These are phyloP conservation scores for Pomatostomus ruficeps DNA, from an alignment of 2,113 vertebrate genomes.

Conservation along the genomic window DNA sequence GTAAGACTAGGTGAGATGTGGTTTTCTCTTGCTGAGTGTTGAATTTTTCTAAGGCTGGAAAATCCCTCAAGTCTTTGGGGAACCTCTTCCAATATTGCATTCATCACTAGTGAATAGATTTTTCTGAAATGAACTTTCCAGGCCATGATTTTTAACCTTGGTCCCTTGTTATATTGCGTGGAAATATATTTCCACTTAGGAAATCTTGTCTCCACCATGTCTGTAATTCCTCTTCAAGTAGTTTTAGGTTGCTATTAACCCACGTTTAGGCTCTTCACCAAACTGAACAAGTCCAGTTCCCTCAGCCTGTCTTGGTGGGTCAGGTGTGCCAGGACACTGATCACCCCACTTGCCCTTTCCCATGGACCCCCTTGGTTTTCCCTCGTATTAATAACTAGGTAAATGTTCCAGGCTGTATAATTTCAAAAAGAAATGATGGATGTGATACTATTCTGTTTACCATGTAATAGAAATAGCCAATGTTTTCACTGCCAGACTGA, in stretches of 20 bases:
- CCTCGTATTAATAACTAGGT: neutral
- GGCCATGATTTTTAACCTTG: neutral
- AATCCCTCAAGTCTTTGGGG: neutral
- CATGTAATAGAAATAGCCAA: conserved; percentile 70
- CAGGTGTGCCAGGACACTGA: neutral
- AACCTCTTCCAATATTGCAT: neutral
- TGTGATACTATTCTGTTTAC: neutral
- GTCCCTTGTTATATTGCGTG: accelerated
- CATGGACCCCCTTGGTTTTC: neutral
- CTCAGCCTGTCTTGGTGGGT: neutral
- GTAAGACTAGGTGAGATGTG: neutral
- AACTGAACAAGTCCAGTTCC: neutral
- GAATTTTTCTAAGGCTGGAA: neutral
- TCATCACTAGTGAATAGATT: neutral
- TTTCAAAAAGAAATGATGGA: neutral
- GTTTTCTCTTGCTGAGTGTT: neutral
- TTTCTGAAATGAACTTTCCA: neutral
- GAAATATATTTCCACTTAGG: neutral
- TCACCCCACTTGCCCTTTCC: neutral
- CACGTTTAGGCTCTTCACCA: neutral
- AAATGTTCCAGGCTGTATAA: neutral
- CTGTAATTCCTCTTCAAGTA: neutral
- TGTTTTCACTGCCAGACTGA: neutral
- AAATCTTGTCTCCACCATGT: neutral
- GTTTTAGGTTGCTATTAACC: neutral